Evolutionary conservation across 2,113 vertebrate species (phyloP).

Genomic region (Planiliza haematocheilus): DNA sequence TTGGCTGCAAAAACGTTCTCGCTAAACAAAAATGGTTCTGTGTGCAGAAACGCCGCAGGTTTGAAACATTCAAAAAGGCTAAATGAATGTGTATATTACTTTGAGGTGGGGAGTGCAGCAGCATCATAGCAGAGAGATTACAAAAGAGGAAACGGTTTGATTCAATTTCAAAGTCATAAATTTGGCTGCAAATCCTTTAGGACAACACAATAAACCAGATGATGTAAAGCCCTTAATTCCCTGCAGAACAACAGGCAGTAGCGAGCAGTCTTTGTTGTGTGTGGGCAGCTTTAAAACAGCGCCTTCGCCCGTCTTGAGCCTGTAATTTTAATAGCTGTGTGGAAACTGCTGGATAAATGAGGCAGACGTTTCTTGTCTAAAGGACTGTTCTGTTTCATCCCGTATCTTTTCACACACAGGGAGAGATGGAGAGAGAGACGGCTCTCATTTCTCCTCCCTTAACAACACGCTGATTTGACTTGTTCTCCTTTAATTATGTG

Average conservation of each 20-base stretch:
- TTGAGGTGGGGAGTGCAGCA: background rate
- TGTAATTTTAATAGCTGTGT: constrained; percentile 66
- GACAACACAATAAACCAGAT: constrained; percentile 63
- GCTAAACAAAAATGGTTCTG: background rate
- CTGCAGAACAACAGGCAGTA: constrained; percentile 46
- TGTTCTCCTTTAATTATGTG: constrained; percentile 75
- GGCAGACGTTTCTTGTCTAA: constrained; percentile 51
- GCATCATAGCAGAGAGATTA: background rate
- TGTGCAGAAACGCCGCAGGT: no score
- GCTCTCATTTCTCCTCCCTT: constrained; percentile 1
- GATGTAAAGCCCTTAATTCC: constrained; percentile 67
- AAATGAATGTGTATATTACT: background rate
- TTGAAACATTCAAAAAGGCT: no score
- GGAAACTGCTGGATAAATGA: constrained; percentile 60
- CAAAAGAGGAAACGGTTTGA: constrained; percentile 15
- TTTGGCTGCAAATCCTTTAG: constrained; percentile 53
- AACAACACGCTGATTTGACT: constrained; percentile 62
- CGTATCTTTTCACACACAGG: constrained; percentile 23
- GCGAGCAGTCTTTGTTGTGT: constrained; percentile 56
- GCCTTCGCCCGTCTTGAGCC: constrained; percentile 39
- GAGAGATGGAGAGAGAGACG: no score
- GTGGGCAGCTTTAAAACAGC: constrained; percentile 74
- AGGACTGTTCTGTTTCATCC: constrained; percentile 50
- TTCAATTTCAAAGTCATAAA: constrained; percentile 51
- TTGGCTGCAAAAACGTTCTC: constrained; percentile 3